phyloP scores from a whole-genome alignment of 2,113 vertebrate genomes.

The Coracopsis vasa region DNA sequence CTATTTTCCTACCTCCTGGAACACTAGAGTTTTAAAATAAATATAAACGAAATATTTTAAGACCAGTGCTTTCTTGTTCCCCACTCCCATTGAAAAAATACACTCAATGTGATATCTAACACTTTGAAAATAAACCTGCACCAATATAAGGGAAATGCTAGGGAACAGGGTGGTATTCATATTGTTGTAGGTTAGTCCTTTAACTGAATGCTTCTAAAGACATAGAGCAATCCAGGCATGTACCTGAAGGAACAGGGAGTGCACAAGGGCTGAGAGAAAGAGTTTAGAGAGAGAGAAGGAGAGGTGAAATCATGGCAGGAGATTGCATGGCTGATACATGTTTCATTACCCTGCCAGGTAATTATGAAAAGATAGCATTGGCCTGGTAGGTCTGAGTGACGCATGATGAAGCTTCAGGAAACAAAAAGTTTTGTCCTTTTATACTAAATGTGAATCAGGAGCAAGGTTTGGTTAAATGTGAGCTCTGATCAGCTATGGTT shows the following conservation, averaged over 20 bases:
- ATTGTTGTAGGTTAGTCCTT: background rate
- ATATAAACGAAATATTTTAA: background rate
- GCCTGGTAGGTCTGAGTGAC: background rate
- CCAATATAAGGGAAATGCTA: background rate
- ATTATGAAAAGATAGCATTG: background rate
- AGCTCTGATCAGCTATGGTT: background rate
- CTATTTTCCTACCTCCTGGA: background rate
- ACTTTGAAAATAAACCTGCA: background rate
- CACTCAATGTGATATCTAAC: rapidly evolving
- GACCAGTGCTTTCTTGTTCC: background rate
- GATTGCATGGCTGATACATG: background rate
- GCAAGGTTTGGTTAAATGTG: background rate
- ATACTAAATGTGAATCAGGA: background rate
- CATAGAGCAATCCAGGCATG: background rate
- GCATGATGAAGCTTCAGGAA: background rate
- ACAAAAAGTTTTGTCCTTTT: background rate
- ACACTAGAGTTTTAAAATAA: background rate
- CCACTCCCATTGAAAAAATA: background rate
- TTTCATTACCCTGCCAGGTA: background rate
- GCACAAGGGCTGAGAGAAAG: background rate
- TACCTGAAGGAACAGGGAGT: background rate
- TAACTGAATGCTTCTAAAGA: background rate
- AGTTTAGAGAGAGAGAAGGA: background rate
- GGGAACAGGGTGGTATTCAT: background rate
- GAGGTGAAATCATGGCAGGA: background rate